phyloP scores from a whole-genome alignment of 53 echinoderm and acorn worm genomes.

The Henricia sp. region DNA sequence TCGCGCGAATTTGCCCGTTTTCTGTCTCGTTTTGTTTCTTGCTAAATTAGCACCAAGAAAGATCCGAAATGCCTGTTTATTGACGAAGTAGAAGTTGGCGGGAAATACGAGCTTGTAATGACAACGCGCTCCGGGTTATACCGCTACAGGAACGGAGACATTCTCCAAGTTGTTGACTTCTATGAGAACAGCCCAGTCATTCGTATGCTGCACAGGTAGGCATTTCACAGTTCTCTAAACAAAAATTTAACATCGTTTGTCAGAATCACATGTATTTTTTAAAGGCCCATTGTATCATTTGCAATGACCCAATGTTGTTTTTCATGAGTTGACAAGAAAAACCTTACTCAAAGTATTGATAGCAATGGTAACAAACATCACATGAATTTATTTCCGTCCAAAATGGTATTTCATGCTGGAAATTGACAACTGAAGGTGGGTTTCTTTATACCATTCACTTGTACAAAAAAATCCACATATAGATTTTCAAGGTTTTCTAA shows the following conservation, averaged over 20 bases:
- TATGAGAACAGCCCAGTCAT: constrained; percentile 65
- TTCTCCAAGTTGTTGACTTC: constrained; percentile 63
- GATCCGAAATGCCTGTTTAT: constrained; percentile 64
- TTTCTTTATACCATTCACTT: no score
- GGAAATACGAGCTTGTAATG: constrained; percentile 71
- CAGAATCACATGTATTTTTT: not conserved
- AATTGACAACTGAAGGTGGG: no score
- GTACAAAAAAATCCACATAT: no score
- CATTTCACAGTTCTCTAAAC: not conserved
- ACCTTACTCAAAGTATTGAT: no score
- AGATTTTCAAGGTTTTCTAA: not conserved
- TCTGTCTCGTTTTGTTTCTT: not conserved
- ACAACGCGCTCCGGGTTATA: constrained; percentile 72
- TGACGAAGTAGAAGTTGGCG: constrained; percentile 67
- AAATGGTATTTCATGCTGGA: no score
- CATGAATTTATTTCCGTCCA: no score
- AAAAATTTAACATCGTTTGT: not conserved
- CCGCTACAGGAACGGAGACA: constrained; percentile 78
- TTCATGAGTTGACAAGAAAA: no score
- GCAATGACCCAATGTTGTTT: no score
- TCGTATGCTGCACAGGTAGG: constrained; percentile 72
- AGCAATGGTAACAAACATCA: no score
- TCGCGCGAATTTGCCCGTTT: not conserved
- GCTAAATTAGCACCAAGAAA: constrained; percentile 10
- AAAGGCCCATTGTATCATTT: no score